Percentiles rank a stretch among this genome's conserved stretches.
phyloP scores from a whole-genome alignment of 1,140 invertebrate species.

The Eubasilissa regina region DNA sequence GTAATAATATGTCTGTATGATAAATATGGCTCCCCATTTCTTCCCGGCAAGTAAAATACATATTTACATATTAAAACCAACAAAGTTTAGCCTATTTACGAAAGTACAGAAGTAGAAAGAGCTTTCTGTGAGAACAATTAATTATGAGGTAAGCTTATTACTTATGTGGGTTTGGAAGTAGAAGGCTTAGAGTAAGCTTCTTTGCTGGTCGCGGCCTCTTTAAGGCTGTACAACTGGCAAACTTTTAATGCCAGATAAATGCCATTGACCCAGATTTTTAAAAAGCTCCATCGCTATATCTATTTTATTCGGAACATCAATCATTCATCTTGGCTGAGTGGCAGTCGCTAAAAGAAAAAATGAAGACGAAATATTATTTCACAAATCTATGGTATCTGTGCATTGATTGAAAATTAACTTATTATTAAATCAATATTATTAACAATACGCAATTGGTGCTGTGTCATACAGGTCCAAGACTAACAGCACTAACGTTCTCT shows the following conservation, averaged over 20 bases:
- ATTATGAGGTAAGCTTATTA: conserved; percentile 49
- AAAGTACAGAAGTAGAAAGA: conserved; percentile 41
- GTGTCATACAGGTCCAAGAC: no score
- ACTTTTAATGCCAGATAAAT: conserved; percentile 35
- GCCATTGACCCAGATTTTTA: conserved; percentile 10
- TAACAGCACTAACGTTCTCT: no score
- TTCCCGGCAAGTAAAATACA: conserved; percentile 9
- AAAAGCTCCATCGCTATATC: background rate
- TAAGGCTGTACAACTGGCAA: conserved; percentile 9
- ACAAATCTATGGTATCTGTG: no score
- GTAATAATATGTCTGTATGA: background rate
- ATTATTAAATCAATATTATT: no score
- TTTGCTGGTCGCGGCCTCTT: conserved; percentile 14
- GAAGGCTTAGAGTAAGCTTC: conserved; percentile 41
- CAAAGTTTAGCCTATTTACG: conserved; percentile 49
- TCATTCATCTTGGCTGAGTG: no score
- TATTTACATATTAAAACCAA: conserved; percentile 40
- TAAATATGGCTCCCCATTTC: background rate
- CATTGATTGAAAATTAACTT: no score
- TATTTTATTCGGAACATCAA: no score
- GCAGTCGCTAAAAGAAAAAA: no score
- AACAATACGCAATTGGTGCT: no score
- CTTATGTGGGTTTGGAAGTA: conserved; percentile 46
- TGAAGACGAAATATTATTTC: no score
- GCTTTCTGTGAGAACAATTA: conserved; percentile 48